A percentile compares a stretch with the other conserved stretches of the same genome.
Evolutionary conservation across 2,888 invertebrate genomes (phyloP).

Genomic region (Drosophila neutralis): DNA sequence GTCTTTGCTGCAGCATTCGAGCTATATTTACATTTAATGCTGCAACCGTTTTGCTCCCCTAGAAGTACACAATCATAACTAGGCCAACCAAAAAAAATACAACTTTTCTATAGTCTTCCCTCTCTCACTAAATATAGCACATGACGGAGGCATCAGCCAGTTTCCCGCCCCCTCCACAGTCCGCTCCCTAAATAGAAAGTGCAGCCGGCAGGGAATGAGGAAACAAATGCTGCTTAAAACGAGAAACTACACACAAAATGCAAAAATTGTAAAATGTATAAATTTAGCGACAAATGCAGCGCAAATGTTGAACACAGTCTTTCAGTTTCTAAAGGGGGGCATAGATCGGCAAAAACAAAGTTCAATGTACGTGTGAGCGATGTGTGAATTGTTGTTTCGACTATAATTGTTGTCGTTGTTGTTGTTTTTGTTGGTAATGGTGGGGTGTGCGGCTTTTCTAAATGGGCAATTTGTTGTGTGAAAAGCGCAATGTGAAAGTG

Average conservation of each 20-base stretch:
- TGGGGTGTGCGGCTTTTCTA: constrained; percentile 52
- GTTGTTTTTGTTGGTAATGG: constrained; percentile 18
- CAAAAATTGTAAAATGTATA: constrained; percentile 60
- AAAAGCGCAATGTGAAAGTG: constrained; percentile 68
- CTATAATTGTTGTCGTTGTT: not conserved
- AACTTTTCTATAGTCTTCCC: constrained; percentile 25
- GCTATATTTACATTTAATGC: constrained; percentile 49
- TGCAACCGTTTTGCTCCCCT: constrained; percentile 41
- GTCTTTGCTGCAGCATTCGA: constrained; percentile 1
- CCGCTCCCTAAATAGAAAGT: constrained; percentile 34
- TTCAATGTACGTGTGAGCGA: constrained; percentile 70
- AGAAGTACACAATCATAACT: constrained; percentile 54
- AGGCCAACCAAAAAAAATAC: constrained; percentile 34
- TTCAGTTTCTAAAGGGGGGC: not conserved
- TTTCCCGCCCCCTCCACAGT: not conserved
- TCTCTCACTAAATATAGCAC: constrained; percentile 41
- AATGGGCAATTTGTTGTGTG: constrained; percentile 68
- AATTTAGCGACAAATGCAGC: constrained; percentile 69
- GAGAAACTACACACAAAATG: constrained; percentile 27
- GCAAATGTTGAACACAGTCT: constrained; percentile 51
- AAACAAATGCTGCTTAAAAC: constrained; percentile 65
- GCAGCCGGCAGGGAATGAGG: constrained; percentile 64
- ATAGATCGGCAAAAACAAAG: constrained; percentile 51
- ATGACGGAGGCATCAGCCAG: constrained; percentile 37
- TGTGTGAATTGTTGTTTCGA: constrained; percentile 25